These are phyloP conservation scores for Poecilia velifera DNA, from an alignment of 2,797 vertebrate genomes.

Conservation along the genomic window DNA sequence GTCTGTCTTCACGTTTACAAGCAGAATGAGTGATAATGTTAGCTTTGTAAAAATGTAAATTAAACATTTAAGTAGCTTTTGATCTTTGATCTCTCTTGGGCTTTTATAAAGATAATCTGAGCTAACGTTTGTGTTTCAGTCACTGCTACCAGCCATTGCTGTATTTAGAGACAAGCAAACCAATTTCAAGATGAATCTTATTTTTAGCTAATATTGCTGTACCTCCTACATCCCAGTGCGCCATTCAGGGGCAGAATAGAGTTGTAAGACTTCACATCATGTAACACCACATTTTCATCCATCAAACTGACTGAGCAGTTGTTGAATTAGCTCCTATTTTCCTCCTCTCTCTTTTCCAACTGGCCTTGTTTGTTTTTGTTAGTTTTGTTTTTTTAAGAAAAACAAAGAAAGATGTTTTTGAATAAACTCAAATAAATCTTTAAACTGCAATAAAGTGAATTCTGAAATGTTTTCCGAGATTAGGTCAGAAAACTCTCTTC, in stretches of 20 bases:
- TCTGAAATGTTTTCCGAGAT: constrained; percentile 76
- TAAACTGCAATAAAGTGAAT: constrained; percentile 66
- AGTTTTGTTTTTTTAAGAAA: constrained; percentile 7
- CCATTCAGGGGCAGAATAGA: constrained; percentile 13
- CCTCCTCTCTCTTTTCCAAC: neutral
- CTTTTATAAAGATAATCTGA: neutral
- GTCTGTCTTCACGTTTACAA: neutral
- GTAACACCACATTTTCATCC: constrained; percentile 9
- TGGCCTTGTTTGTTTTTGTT: neutral
- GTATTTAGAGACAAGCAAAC: constrained; percentile 34
- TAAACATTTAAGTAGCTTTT: neutral
- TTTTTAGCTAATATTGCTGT: neutral
- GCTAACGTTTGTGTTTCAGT: constrained; percentile 27
- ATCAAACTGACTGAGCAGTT: constrained; percentile 19
- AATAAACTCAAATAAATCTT: constrained; percentile 67
- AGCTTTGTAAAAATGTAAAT: neutral
- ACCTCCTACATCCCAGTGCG: constrained; percentile 3
- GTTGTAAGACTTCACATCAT: constrained; percentile 21
- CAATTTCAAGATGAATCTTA: constrained; percentile 53
- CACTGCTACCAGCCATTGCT: constrained; percentile 24
- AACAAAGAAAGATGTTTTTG: constrained; percentile 30
- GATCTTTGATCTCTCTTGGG: neutral
- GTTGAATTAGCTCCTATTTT: constrained; percentile 40
- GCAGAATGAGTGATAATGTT: neutral
- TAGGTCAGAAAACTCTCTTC: constrained; percentile 72